These are phyloP conservation scores for Bombus sibiricus DNA, from an alignment of 1,140 invertebrate species.

Conservation along the genomic window DNA sequence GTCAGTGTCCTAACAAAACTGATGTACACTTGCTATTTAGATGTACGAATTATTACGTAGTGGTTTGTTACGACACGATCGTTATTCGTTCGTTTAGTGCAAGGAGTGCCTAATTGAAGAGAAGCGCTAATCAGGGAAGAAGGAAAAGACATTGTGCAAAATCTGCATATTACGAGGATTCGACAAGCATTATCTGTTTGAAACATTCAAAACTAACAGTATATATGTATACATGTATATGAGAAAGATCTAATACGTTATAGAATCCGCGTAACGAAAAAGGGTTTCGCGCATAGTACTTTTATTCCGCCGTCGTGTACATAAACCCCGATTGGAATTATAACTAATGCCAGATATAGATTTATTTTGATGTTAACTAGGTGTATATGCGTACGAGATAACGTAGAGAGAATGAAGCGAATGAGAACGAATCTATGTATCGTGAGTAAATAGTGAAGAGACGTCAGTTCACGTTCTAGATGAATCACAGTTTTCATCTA, in stretches of 20 bases:
- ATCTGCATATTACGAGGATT: constrained; percentile 14
- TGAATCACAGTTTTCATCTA: constrained; percentile 61
- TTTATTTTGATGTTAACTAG: constrained; percentile 84
- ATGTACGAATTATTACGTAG: neutral
- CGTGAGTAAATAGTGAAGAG: neutral
- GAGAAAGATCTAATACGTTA: constrained; percentile 45
- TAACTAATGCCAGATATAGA: constrained; percentile 78
- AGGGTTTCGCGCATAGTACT: constrained; percentile 56
- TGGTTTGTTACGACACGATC: neutral
- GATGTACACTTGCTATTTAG: neutral
- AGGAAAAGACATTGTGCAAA: neutral
- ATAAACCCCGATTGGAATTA: constrained; percentile 74
- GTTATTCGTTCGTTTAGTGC: neutral
- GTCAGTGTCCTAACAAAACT: neutral
- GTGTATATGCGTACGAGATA: constrained; percentile 73
- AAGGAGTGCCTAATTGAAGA: neutral
- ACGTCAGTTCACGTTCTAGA: constrained; percentile 56
- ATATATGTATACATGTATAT: constrained; percentile 60
- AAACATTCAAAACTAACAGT: constrained; percentile 51
- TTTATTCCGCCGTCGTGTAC: constrained; percentile 73
- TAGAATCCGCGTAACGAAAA: neutral
- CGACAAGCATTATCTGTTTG: constrained; percentile 25
- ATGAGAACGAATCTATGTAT: neutral
- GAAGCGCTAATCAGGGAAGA: neutral
- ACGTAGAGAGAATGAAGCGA: constrained; percentile 59